Evolutionary conservation across 2,797 vertebrate genomes (phyloP).

Genomic region (Cephalopachus bancanus): DNA sequence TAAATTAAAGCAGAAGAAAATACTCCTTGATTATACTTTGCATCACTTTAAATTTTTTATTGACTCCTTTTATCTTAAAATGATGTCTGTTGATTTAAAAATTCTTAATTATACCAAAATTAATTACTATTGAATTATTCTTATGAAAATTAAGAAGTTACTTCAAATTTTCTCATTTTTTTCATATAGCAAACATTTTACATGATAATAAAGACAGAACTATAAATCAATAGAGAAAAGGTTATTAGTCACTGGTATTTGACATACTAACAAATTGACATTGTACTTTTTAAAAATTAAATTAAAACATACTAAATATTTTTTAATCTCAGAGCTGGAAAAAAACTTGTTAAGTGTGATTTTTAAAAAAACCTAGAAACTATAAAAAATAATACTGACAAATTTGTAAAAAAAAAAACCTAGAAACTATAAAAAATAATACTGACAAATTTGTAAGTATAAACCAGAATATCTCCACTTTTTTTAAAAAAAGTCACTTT

Average conservation of each 20-base stretch:
- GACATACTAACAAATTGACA: neutral
- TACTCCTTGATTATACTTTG: neutral
- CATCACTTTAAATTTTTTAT: neutral
- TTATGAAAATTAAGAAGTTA: neutral
- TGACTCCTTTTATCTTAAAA: constrained; percentile 19
- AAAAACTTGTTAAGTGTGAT: neutral
- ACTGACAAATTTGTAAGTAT: neutral
- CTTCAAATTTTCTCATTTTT: neutral
- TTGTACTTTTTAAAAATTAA: neutral
- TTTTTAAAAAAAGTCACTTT: neutral
- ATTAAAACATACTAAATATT: neutral
- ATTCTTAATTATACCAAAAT: neutral
- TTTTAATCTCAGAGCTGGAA: constrained; percentile 45
- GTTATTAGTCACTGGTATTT: neutral
- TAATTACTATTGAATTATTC: neutral
- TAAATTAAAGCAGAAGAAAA: no score
- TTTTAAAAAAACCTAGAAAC: neutral
- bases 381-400: neutral
- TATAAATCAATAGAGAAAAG: neutral
- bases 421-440: neutral
- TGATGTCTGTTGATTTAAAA: neutral
- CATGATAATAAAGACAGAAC: neutral
- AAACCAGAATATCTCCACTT: neutral
- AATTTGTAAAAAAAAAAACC: neutral
- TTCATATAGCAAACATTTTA: neutral